Evolutionary conservation across 2,888 invertebrate species (phyloP).

Genomic region (Drosophila rellima): DNA sequence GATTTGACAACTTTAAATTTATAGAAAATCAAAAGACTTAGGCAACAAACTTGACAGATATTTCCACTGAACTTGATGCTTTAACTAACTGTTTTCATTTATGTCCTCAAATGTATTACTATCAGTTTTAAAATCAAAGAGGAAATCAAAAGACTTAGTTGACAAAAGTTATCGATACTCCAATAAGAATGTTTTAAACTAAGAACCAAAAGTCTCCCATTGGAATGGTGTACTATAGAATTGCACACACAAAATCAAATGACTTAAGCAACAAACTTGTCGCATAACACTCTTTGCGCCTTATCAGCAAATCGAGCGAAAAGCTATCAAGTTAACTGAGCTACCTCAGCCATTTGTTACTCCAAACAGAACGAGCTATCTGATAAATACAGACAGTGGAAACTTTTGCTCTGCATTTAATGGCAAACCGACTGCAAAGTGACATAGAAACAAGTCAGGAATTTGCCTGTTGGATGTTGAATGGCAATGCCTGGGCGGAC

Average conservation of each 20-base stretch:
- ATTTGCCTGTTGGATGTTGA: background rate
- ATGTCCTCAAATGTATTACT: background rate
- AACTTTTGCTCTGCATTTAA: conserved; percentile 40
- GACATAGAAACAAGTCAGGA: conserved; percentile 40
- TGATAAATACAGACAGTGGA: conserved; percentile 27
- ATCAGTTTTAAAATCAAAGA: background rate
- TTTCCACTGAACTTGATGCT: background rate
- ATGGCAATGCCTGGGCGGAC: conserved; percentile 1
- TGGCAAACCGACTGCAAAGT: conserved; percentile 60
- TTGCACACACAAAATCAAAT: conserved; percentile 20
- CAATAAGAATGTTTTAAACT: background rate
- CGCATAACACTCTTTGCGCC: conserved; percentile 4
- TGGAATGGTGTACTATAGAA: no score
- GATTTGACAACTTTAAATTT: no score
- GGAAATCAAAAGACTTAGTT: conserved; percentile 24
- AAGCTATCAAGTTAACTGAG: conserved; percentile 14
- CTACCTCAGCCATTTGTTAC: conserved; percentile 37
- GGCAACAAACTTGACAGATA: conserved; percentile 11
- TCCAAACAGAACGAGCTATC: conserved; percentile 27
- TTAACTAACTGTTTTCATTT: background rate
- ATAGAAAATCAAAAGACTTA: background rate
- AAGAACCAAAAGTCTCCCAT: background rate
- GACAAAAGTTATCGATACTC: conserved; percentile 13
- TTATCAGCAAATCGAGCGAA: conserved; percentile 1
- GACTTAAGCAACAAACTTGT: conserved; percentile 40